Conservation (phyloP, 2,113 vertebrate genomes). For the Noturus placidus region DNA sequence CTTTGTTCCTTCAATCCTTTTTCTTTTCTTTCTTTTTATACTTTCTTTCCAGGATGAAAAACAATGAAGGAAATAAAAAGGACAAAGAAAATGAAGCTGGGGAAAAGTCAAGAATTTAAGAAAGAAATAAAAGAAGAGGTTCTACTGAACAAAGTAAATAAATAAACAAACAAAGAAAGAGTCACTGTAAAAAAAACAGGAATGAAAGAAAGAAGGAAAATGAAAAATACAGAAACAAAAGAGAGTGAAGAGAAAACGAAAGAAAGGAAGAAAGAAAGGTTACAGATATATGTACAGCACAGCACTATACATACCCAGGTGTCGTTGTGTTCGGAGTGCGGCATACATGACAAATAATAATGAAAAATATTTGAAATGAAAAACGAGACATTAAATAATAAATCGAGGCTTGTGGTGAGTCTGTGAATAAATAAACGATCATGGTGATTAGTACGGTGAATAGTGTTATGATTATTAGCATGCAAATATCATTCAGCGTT, state of each 20-base stretch:
- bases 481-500: background rate
- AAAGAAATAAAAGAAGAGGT: too few species aligned
- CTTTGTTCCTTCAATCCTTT: background rate
- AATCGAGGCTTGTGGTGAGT: background rate
- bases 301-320: background rate
- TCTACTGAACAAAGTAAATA: too few species aligned
- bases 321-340: conserved; percentile 16
- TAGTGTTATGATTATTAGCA: background rate
- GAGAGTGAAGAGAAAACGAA: background rate
- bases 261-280: background rate
- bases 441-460: background rate
- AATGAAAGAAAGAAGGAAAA: background rate
- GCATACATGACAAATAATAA: conserved; percentile 5
- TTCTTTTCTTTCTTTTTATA: background rate
- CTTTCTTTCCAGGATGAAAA: background rate
- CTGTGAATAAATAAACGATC: background rate
- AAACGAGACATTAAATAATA: background rate
- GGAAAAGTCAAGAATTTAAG: too few species aligned
- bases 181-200: background rate
- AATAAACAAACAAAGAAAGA: too few species aligned
- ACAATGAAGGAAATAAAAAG: too few species aligned
- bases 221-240: background rate
- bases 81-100: too few species aligned
- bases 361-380: background rate
- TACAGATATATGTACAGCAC: background rate